phyloP scores from a whole-genome alignment of 2,113 vertebrate species.

The Antechinus stuartii region DNA sequence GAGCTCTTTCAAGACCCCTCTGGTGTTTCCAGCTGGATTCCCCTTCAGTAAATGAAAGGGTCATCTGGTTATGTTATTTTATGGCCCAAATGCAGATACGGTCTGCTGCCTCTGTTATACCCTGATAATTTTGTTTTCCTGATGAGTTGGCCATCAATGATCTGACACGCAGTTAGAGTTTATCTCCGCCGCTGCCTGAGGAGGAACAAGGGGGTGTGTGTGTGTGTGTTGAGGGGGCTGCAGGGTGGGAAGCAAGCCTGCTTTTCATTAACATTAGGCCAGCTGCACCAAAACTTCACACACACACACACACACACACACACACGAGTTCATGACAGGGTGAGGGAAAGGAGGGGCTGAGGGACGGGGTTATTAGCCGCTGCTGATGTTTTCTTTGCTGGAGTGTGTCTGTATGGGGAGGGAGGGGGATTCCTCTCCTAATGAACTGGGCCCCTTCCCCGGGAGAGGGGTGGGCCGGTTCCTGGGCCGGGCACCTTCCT shows the following conservation, averaged over 20 bases:
- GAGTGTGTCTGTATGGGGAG: not conserved
- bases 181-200: slow-evolving; percentile 75
- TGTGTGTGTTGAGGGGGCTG: not conserved
- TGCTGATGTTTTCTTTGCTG: slow-evolving; percentile 74
- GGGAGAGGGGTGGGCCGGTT: slow-evolving; percentile 70
- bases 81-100: slow-evolving; percentile 78
- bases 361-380: slow-evolving; percentile 68
- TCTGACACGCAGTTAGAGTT: slow-evolving; percentile 77
- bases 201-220: slow-evolving; percentile 61
- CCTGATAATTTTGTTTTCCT: slow-evolving; percentile 80
- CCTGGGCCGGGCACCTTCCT: not conserved
- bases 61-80: slow-evolving; percentile 81
- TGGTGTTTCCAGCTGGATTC: slow-evolving; percentile 69
- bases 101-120: slow-evolving; percentile 74
- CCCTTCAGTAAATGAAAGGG: slow-evolving; percentile 73
- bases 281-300: slow-evolving; percentile 75
- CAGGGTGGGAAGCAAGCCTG: slow-evolving; percentile 71
- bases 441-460: slow-evolving; percentile 55
- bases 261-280: slow-evolving; percentile 83
- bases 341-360: slow-evolving; percentile 66
- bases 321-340: slow-evolving; percentile 72
- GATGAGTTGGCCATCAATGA: slow-evolving; percentile 78
- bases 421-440: slow-evolving; percentile 57
- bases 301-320: slow-evolving; percentile 51
- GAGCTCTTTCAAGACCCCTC: slow-evolving; percentile 55